Conservation (phyloP, 1,140 invertebrate species). For the Heliconius hewitsoni region DNA sequence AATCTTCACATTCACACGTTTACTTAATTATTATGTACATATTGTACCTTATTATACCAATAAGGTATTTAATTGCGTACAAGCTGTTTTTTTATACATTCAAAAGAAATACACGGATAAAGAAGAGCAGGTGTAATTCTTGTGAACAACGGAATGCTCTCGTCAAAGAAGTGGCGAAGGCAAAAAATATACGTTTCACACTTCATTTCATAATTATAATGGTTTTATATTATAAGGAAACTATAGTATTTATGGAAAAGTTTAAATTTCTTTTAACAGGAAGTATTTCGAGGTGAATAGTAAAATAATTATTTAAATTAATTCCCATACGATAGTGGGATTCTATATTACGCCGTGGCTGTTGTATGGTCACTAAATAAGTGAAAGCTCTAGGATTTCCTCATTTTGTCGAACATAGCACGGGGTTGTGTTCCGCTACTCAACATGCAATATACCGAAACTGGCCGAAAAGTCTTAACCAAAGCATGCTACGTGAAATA, state of each 20-base stretch:
- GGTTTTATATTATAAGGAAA: neutral
- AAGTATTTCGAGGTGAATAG: neutral
- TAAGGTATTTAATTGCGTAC: neutral
- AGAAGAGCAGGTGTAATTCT: neutral
- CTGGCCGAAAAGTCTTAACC: no score
- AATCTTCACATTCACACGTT: no score
- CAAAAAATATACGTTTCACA: constrained; percentile 4
- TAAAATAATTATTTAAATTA: neutral
- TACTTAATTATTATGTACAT: neutral
- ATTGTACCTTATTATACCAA: neutral
- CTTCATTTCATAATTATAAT: neutral
- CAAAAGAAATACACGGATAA: constrained; percentile 1
- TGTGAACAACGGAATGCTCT: neutral
- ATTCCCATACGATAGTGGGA: neutral
- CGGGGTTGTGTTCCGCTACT: no score
- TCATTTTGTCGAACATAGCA: no score
- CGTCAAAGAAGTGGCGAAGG: neutral
- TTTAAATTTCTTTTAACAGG: neutral
- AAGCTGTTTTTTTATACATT: neutral
- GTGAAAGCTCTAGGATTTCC: no score
- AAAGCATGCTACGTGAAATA: no score
- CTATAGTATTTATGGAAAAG: neutral
- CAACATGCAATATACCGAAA: no score
- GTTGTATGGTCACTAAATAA: no score
- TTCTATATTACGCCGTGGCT: no score